Percentiles rank a stretch among this genome's conserved stretches.
phyloP scores from a whole-genome alignment of 92 coral and sea anemone genomes.

The Epizoanthus scotinus region DNA sequence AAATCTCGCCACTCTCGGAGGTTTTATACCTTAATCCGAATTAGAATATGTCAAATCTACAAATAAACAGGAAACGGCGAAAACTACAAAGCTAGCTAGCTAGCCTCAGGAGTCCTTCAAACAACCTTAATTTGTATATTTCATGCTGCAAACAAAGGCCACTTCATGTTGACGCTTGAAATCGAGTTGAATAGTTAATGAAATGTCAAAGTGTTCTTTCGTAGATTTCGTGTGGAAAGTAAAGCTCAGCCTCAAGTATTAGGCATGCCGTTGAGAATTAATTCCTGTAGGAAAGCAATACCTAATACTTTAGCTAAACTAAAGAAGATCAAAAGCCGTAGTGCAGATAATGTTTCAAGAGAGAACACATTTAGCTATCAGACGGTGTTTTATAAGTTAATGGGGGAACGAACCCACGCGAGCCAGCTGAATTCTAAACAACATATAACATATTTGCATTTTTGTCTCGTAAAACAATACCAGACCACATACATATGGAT shows the following conservation, averaged over 20 bases:
- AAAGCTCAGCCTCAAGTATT: not conserved
- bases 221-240: not conserved
- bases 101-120: conserved; percentile 28
- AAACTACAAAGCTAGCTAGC: conserved; percentile 11
- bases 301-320: not conserved
- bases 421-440: conserved; percentile 32
- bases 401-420: not conserved
- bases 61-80: conserved; percentile 35
- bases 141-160: conserved; percentile 13
- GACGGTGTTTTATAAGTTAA: conserved; percentile 9
- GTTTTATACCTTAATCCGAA: not conserved
- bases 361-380: conserved; percentile 16
- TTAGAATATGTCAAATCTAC: conserved; percentile 9
- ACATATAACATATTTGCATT: conserved; percentile 4
- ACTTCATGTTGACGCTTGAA: not conserved
- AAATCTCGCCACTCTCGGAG: not conserved
- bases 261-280: too few species aligned
- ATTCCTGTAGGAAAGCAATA: not conserved
- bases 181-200: not conserved
- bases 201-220: not conserved
- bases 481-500: not conserved
- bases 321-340: not conserved
- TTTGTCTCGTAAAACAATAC: conserved; percentile 26
- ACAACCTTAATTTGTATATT: not conserved
- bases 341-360: conserved; percentile 3